Evolutionary conservation across 2,888 invertebrate species (phyloP).

Genomic region (Geophilus truncorum): DNA sequence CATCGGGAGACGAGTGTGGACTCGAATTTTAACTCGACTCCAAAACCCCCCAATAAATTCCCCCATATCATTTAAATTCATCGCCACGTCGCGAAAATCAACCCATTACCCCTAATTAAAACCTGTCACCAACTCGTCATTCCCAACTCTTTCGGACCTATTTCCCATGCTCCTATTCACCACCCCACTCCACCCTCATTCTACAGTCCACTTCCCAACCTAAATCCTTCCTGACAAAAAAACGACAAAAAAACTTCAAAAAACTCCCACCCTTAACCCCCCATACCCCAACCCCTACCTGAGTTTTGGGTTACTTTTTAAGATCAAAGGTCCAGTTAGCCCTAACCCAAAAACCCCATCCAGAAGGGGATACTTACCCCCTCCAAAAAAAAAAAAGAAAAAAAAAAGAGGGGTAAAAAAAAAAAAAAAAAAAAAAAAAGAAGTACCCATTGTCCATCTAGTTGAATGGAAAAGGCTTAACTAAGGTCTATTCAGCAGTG

Average conservation of each 20-base stretch:
- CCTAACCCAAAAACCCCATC: slow-evolving; percentile 9
- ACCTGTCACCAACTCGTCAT: background rate
- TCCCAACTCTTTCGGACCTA: background rate
- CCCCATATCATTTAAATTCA: too few relatives aligned
- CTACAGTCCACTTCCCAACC: background rate
- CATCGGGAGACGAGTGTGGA: background rate
- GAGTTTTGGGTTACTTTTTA: slow-evolving; percentile 4
- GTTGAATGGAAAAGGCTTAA: slow-evolving; percentile 14
- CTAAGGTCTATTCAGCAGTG: slow-evolving; percentile 12
- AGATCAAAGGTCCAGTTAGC: slow-evolving; percentile 6
- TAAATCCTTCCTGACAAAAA: background rate
- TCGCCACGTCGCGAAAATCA: too few relatives aligned
- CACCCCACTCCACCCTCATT: background rate
- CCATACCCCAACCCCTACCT: background rate
- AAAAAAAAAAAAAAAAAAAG: background rate
- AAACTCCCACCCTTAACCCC: background rate
- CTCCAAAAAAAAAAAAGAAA: background rate
- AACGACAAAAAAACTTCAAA: background rate
- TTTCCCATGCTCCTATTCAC: background rate
- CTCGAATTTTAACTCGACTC: background rate
- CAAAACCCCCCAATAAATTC: too few relatives aligned
- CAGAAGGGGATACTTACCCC: slow-evolving; percentile 8
- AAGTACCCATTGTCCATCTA: slow-evolving; percentile 15
- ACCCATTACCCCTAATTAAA: background rate
- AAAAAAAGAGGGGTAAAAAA: background rate